Percentiles rank a stretch among this genome's conserved stretches.
Conservation (phyloP, 2,113 vertebrate species). For the Grantiella picta region DNA sequence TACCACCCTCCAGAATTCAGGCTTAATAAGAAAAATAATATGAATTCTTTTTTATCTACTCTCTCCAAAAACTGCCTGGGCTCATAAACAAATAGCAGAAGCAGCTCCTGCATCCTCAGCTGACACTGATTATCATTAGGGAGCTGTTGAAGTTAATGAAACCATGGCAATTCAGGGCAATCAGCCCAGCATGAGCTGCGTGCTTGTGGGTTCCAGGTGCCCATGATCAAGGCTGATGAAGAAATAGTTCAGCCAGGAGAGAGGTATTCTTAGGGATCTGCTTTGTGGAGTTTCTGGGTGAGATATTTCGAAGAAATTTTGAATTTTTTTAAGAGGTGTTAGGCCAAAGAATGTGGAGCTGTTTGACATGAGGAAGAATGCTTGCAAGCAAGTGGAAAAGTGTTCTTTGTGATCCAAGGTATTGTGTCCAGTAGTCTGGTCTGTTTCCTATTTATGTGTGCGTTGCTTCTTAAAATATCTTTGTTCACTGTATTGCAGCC, state of each 20-base stretch:
- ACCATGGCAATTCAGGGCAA: background rate
- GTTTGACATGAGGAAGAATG: background rate
- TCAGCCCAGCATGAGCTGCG: background rate
- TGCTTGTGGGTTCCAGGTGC: background rate
- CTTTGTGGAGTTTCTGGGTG: rapidly evolving
- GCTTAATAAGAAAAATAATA: background rate
- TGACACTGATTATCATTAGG: background rate
- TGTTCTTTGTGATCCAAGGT: background rate
- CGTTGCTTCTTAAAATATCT: rapidly evolving
- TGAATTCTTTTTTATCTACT: rapidly evolving
- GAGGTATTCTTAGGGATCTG: rapidly evolving
- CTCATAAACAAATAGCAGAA: background rate
- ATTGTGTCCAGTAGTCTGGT: background rate
- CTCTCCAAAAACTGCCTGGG: background rate
- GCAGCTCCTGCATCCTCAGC: background rate
- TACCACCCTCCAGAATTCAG: background rate
- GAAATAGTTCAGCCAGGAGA: background rate
- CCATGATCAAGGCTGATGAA: background rate
- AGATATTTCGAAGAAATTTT: rapidly evolving
- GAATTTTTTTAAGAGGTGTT: rapidly evolving
- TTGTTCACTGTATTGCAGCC: background rate
- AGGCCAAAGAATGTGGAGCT: rapidly evolving
- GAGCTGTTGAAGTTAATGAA: background rate
- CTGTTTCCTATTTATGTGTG: background rate
- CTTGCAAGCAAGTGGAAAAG: background rate